Conservation (phyloP, 1,140 invertebrate species). For the Bombus soroeensis region DNA sequence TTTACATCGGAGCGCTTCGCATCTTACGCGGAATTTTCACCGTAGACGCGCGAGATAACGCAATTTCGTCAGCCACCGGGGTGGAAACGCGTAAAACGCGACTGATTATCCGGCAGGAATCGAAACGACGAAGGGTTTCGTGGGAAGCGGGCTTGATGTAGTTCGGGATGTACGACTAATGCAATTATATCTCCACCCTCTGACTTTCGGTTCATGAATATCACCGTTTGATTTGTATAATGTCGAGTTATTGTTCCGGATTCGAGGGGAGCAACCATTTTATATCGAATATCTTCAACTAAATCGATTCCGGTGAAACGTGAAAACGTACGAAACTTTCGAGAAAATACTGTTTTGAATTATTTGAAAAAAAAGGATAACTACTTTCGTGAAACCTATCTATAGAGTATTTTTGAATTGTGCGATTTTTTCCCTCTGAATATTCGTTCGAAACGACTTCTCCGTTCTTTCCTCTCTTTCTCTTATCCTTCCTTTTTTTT, state of each 20-base stretch:
- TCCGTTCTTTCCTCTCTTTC: background rate
- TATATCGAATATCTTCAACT: slow-evolving; percentile 43
- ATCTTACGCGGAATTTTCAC: slow-evolving; percentile 18
- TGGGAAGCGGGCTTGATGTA: slow-evolving; percentile 37
- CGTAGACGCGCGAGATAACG: slow-evolving; percentile 23
- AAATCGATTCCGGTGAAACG: background rate
- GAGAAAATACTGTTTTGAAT: background rate
- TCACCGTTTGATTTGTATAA: slow-evolving; percentile 70
- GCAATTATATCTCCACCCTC: slow-evolving; percentile 65
- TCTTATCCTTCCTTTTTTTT: background rate
- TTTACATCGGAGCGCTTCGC: background rate
- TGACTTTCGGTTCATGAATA: slow-evolving; percentile 64
- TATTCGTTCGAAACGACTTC: too few species aligned
- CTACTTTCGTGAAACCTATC: background rate
- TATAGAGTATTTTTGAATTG: background rate
- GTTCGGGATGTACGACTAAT: slow-evolving; percentile 61
- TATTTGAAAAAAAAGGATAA: background rate
- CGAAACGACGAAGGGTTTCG: slow-evolving; percentile 56
- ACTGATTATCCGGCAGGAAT: slow-evolving; percentile 60
- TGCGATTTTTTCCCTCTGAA: background rate
- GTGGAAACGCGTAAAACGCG: slow-evolving; percentile 60
- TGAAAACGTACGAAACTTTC: background rate
- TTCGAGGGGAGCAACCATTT: slow-evolving; percentile 51
- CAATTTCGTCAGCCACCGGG: slow-evolving; percentile 29
- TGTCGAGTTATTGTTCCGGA: slow-evolving; percentile 67